phyloP scores from a whole-genome alignment of 2,888 invertebrate species.

The Sinohyriopsis cumingii region DNA sequence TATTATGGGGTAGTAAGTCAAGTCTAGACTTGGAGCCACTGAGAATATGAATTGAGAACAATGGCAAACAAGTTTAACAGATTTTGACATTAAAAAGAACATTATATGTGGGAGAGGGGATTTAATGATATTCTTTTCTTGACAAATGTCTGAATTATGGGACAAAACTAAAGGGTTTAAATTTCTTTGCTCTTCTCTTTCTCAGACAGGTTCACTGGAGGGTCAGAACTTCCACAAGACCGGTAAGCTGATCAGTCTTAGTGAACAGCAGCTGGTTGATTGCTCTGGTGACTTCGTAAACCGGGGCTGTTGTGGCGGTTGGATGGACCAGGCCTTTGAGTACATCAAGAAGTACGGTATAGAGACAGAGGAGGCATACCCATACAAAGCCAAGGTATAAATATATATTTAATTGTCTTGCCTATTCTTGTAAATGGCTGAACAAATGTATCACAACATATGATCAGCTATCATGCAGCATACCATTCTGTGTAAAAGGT shows the following conservation, averaged over 20 bases:
- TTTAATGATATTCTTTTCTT: too few relatives aligned
- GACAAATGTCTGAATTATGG: too few relatives aligned
- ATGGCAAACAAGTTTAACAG: too few relatives aligned
- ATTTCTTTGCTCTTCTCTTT: not conserved
- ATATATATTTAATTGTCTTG: not conserved
- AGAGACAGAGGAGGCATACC: slow-evolving; percentile 74
- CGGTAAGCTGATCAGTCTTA: slow-evolving; percentile 76
- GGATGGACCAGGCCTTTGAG: slow-evolving; percentile 73
- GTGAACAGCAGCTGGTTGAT: slow-evolving; percentile 73
- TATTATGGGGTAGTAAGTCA: too few relatives aligned
- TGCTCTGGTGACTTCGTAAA: slow-evolving; percentile 72
- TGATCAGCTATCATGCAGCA: too few relatives aligned
- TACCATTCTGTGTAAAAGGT: too few relatives aligned
- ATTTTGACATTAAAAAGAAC: too few relatives aligned
- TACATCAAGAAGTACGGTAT: slow-evolving; percentile 73
- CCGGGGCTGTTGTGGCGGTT: slow-evolving; percentile 73
- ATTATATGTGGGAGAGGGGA: too few relatives aligned
- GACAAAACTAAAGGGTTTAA: too few relatives aligned
- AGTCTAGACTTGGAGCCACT: too few relatives aligned
- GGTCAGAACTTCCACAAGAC: slow-evolving; percentile 74
- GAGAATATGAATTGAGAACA: too few relatives aligned
- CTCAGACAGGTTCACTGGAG: slow-evolving; percentile 79
- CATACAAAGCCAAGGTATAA: slow-evolving; percentile 63
- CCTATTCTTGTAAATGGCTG: not conserved
- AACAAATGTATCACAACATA: too few relatives aligned